Base-by-base conservation (phyloP, 2,888 invertebrate genomes). In the Agrochola lota region DNA sequence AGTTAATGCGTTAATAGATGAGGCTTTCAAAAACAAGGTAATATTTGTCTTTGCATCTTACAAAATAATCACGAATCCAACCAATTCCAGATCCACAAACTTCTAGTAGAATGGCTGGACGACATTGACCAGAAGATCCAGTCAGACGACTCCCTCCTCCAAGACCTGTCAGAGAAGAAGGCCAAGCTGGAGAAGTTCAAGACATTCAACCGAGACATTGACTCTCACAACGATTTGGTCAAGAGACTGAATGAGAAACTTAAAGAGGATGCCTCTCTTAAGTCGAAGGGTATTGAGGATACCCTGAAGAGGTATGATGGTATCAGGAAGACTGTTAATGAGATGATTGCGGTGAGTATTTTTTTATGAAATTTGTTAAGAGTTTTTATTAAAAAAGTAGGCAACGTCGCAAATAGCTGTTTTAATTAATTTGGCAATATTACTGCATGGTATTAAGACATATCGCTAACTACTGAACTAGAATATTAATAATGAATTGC, bases 151-250 rank as follows among this genome's bases (percentile, higher is more conserved):
- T 97, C 97, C 17, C 97, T 97, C 80, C 97, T 98, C 49, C 98
- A 98, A 89, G 99, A 99, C 92, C 95, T 99, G 3, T 98, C 99
- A 72, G 99, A 99, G 92, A 99, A 99, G 94, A 98, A 98, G 88
- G 98, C 99, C 0, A 98, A 98, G 64, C 93, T 99, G 35, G 99
- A 99, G 92, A 99, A 99, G 93, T 98, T 98, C 94, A 98, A 98
- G 91, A 97, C 98, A 0, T 97, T 99, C 71, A 98, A 98, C 88
- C 97, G 98, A 84, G 99, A 99, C 90, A 98, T 99, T 66, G 97
- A 97, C 78, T 97, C 98, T 0, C 98, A 99, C 87, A 97, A 97
- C 75, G 99, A 99, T 82, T 97, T 98, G 52, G 97, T 99, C 0
- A 98, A 98, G 84, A 98, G 98, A 90, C 96, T 99, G 12, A 98